Base-by-base conservation (phyloP, 2,113 vertebrate species). In the Sinocyclocheilus grahami region DNA sequence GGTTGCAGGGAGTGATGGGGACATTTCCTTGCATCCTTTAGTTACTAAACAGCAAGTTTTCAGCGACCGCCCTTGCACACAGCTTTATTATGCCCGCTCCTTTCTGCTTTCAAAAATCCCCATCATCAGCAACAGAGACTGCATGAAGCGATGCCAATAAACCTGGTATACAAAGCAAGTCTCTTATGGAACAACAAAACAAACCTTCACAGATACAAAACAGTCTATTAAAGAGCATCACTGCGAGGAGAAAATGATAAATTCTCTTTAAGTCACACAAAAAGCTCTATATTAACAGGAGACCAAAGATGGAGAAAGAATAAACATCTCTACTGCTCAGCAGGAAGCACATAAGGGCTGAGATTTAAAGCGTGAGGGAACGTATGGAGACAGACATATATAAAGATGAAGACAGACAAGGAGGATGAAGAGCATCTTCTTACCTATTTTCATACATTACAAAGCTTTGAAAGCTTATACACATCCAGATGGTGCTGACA, bases 131-230 rank as follows among this genome's bases (percentile, higher is more conserved):
- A 42, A 53, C 37, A 62, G 24, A 55, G 63, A 77, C 79, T 0
- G 24, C 75, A 79, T 76, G 16, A 78, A 53, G 39, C 16, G 7
- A 39, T 82, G 85, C 81, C 82, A 84, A 82, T 14, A 51, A 74
- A 82, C 55, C 42, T 30, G 18, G 60, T 14, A 82, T 55, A 67
- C 69, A 87, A 69, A 83, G 39, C 9, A 46, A 39, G 27, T 30
- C 62, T 60, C 27, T 65, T 76, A 39, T 78, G 18, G 63, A 88
- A 88, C 60, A 82, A 86, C 74, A 83, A 83, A 82, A 30, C 42
- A 62, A 72, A 77, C 84, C 39, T 78, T 65, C 72, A 67, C 42
- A 80, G 83, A 86, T 80, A 86, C 55, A 87, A 88, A 84, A 77
- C 22, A 60, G 11, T 42, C 67, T 53, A 80, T 82, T 84, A 84